Evolutionary conservation across 2,797 vertebrate genomes (phyloP).

Genomic region (Onychomys torridus): DNA sequence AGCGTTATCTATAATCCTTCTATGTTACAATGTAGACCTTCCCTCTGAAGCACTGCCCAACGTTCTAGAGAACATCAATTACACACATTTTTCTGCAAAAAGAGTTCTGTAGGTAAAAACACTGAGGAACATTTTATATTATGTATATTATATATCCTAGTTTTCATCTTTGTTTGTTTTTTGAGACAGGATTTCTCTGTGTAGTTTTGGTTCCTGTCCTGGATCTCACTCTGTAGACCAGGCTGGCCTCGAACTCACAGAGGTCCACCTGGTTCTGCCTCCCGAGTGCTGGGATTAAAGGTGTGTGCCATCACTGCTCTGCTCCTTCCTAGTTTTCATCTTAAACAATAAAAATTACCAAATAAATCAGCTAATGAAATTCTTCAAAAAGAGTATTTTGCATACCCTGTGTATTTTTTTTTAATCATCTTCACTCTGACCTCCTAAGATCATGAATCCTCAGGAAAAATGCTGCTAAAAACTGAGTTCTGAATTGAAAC

Average conservation of each 20-base stretch:
- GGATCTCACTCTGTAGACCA: too few relatives aligned
- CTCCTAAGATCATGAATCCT: conserved; percentile 34
- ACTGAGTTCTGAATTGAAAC: conserved; percentile 23
- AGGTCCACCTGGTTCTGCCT: too few relatives aligned
- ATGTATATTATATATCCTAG: conserved; percentile 14
- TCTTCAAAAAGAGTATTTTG: conserved; percentile 23
- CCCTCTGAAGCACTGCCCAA: conserved; percentile 40
- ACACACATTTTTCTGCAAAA: conserved; percentile 54
- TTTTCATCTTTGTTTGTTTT: conserved; percentile 32
- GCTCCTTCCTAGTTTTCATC: neutral
- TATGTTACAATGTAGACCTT: neutral
- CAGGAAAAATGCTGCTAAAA: conserved; percentile 62
- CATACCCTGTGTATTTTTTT: conserved; percentile 33
- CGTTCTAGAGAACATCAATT: conserved; percentile 52
- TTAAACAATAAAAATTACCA: conserved; percentile 57
- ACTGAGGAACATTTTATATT: conserved; percentile 32
- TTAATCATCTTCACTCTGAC: conserved; percentile 4
- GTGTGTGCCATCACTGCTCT: too few relatives aligned
- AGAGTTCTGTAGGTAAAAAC: conserved; percentile 39
- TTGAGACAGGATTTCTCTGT: too few relatives aligned
- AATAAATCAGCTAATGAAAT: conserved; percentile 23
- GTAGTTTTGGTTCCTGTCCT: too few relatives aligned
- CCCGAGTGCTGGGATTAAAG: too few relatives aligned
- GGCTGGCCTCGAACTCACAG: too few relatives aligned
- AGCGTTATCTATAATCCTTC: conserved; percentile 37